Conservation (phyloP, 2,888 invertebrate genomes). For the Lumbricus terrestris region DNA sequence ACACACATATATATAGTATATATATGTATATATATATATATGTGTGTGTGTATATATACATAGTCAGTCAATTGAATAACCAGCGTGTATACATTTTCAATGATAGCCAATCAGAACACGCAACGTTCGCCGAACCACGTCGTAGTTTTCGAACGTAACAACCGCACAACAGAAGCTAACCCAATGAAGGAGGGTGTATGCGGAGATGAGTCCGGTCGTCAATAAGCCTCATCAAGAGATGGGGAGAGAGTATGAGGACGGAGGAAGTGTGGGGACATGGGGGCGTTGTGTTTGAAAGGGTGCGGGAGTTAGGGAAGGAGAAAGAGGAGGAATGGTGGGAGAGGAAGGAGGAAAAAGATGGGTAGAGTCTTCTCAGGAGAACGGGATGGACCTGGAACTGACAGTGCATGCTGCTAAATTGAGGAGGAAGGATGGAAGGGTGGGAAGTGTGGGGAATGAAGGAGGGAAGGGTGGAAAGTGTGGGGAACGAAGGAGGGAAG, state of each 20-base stretch:
- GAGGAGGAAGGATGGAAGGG: background rate
- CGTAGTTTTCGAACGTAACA: background rate
- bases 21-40: too few relatives aligned
- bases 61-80: too few relatives aligned
- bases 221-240: background rate
- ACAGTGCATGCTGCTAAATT: too few relatives aligned
- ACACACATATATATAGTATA: too few relatives aligned
- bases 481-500: too few relatives aligned
- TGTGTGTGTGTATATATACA: too few relatives aligned
- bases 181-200: too few relatives aligned
- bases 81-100: background rate
- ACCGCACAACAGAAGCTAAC: background rate
- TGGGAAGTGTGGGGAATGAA: too few relatives aligned
- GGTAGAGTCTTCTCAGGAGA: too few relatives aligned
- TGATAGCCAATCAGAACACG: background rate
- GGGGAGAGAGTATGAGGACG: background rate
- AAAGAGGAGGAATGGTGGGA: too few relatives aligned
- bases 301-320: background rate
- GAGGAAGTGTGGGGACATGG: background rate
- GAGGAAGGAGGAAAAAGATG: background rate
- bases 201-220: background rate
- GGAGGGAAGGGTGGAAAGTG: background rate
- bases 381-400: too few relatives aligned
- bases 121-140: too few relatives aligned
- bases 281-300: background rate